Percentiles rank a stretch among this genome's conserved stretches.
Conservation (phyloP, 2,888 invertebrate species). For the Ornithoptera priamus region DNA sequence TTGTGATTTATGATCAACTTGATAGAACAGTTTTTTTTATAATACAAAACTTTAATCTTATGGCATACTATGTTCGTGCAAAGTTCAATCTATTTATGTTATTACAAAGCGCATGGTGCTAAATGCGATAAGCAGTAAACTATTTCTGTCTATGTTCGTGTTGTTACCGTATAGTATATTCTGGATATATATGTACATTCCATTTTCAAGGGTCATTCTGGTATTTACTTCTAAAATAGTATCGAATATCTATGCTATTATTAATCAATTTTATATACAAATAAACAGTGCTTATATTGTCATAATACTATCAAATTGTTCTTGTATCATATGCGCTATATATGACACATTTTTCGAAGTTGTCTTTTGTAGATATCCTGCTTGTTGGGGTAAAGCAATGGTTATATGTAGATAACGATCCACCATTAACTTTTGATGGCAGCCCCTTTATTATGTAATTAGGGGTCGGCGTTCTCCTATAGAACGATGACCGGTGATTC, state of each 20-base stretch:
- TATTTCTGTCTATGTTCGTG: conserved; percentile 14
- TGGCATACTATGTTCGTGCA: not conserved
- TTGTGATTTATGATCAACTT: too few relatives aligned
- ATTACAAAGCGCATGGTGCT: conserved; percentile 17
- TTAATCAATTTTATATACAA: not conserved
- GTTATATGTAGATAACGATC: too few relatives aligned
- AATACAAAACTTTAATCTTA: not conserved
- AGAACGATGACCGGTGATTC: too few relatives aligned
- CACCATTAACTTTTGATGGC: too few relatives aligned
- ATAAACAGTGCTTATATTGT: too few relatives aligned
- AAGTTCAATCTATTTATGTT: conserved; percentile 26
- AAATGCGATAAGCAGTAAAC: conserved; percentile 22
- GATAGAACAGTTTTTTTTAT: not conserved
- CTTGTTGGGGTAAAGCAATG: too few relatives aligned
- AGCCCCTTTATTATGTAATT: too few relatives aligned
- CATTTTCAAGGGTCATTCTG: conserved; percentile 4
- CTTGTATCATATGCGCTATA: too few relatives aligned
- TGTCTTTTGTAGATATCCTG: too few relatives aligned
- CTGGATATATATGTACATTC: not conserved
- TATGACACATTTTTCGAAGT: too few relatives aligned
- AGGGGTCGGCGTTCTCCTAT: too few relatives aligned
- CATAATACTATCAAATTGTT: too few relatives aligned
- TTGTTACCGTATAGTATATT: conserved; percentile 7
- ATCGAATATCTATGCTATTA: not conserved
- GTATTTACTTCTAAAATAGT: not conserved